phyloP scores from a whole-genome alignment of 1,140 invertebrate genomes.

The Conus ventricosus region DNA sequence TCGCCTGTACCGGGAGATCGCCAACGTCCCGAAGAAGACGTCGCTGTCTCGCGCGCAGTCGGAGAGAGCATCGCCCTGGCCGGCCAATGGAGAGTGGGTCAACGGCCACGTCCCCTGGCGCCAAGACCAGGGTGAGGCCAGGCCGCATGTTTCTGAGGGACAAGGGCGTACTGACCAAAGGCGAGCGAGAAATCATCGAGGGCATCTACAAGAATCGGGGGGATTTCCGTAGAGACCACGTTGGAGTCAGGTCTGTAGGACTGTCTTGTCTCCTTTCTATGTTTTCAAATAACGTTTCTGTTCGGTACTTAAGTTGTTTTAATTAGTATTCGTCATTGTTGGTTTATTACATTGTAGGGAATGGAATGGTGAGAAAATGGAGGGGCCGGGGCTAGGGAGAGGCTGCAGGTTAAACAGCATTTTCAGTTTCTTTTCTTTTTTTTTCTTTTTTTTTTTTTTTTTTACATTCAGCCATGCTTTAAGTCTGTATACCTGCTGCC shows the following conservation, averaged over 20 bases:
- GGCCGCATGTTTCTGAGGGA: conserved; percentile 66
- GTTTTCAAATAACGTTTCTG: too few species aligned
- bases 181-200: conserved; percentile 68
- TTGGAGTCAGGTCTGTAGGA: not conserved
- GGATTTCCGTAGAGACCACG: conserved; percentile 36
- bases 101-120: not conserved
- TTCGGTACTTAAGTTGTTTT: too few species aligned
- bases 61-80: not conserved
- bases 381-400: too few species aligned
- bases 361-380: too few species aligned
- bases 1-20: conserved; percentile 61
- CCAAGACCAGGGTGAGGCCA: conserved; percentile 33
- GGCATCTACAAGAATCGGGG: conserved; percentile 68
- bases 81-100: not conserved
- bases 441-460: too few species aligned
- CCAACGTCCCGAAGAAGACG: conserved; percentile 30
- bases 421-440: too few species aligned
- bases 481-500: too few species aligned
- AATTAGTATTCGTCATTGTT: too few species aligned
- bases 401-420: too few species aligned
- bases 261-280: too few species aligned
- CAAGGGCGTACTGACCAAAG: conserved; percentile 65
- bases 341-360: too few species aligned
- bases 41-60: conserved; percentile 29
- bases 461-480: too few species aligned